These are phyloP conservation scores for Lethrus apterus DNA, from an alignment of 1,140 invertebrate species.

Conservation along the genomic window DNA sequence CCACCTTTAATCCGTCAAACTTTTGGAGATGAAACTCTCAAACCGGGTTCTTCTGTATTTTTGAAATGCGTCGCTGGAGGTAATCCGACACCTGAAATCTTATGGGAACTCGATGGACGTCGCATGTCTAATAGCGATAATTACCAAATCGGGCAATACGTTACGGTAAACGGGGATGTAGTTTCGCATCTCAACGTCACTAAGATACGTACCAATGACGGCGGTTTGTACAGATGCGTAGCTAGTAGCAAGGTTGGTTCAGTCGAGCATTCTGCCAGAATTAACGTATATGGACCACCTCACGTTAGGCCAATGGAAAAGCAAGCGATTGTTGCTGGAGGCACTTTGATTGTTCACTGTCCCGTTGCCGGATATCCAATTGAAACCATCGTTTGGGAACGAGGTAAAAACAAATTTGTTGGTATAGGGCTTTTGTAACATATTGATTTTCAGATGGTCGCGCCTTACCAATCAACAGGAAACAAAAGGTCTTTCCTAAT, in stretches of 20 bases:
- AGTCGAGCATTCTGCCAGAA: slow-evolving; percentile 74
- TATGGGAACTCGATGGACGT: slow-evolving; percentile 88
- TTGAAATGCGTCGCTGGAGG: slow-evolving; percentile 72
- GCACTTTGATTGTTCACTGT: slow-evolving; percentile 80
- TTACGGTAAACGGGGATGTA: slow-evolving; percentile 82
- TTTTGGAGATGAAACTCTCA: slow-evolving; percentile 79
- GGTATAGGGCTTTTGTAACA: slow-evolving; percentile 1
- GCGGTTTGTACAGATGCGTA: slow-evolving; percentile 86
- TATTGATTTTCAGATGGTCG: slow-evolving; percentile 48
- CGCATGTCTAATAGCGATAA: slow-evolving; percentile 73
- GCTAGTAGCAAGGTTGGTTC: slow-evolving; percentile 87
- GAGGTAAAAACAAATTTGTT: slow-evolving; percentile 46
- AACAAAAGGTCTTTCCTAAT: slow-evolving; percentile 90
- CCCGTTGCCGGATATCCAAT: slow-evolving; percentile 93
- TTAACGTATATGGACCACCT: slow-evolving; percentile 88
- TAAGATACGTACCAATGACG: slow-evolving; percentile 85
- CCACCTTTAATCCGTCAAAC: slow-evolving; percentile 80
- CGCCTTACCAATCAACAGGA: slow-evolving; percentile 85
- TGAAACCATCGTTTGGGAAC: slow-evolving; percentile 88
- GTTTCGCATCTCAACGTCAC: slow-evolving; percentile 91
- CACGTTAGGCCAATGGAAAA: slow-evolving; percentile 90
- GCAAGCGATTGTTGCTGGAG: slow-evolving; percentile 88
- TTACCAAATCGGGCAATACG: slow-evolving; percentile 78
- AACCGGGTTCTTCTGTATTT: slow-evolving; percentile 77
- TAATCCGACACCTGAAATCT: slow-evolving; percentile 90